Percentiles rank a stretch among this genome's conserved stretches.
These are phyloP conservation scores for Platynereis dumerilii DNA, from an alignment of 2,888 invertebrate species.

Conservation along the genomic window DNA sequence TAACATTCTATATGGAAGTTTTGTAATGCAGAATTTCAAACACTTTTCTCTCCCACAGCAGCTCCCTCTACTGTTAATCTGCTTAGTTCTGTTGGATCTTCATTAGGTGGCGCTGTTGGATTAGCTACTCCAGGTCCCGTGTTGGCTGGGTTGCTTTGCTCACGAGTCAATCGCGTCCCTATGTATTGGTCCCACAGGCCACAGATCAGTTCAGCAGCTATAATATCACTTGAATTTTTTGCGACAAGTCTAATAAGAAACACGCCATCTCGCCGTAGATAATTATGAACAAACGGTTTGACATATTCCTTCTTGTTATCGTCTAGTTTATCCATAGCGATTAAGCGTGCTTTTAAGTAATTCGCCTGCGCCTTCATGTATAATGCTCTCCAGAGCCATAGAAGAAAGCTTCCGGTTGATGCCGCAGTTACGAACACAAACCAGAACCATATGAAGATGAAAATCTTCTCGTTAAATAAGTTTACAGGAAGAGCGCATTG, in stretches of 20 bases:
- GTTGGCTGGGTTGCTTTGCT: too few relatives aligned
- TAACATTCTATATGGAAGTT: too few relatives aligned
- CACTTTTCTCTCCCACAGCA: neutral
- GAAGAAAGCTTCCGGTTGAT: constrained; percentile 28
- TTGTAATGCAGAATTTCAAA: too few relatives aligned
- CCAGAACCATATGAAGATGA: constrained; percentile 38
- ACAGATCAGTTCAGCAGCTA: constrained; percentile 38
- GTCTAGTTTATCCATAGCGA: constrained; percentile 29
- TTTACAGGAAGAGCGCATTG: constrained; percentile 40
- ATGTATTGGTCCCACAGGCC: constrained; percentile 34
- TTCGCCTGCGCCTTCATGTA: constrained; percentile 26
- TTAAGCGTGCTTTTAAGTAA: constrained; percentile 30
- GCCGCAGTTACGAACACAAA: constrained; percentile 30
- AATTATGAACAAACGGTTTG: constrained; percentile 31
- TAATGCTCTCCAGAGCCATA: constrained; percentile 27
- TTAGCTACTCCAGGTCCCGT: too few relatives aligned
- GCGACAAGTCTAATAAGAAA: constrained; percentile 39
- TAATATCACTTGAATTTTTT: constrained; percentile 39
- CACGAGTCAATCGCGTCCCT: too few relatives aligned
- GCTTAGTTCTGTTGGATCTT: too few relatives aligned
- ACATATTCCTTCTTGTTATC: constrained; percentile 21
- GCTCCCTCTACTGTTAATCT: neutral
- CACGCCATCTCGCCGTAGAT: constrained; percentile 36
- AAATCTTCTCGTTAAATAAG: constrained; percentile 36
- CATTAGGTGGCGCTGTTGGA: too few relatives aligned